Base-by-base conservation (phyloP, 2,888 invertebrate species). In the Hoplodrina ambigua region DNA sequence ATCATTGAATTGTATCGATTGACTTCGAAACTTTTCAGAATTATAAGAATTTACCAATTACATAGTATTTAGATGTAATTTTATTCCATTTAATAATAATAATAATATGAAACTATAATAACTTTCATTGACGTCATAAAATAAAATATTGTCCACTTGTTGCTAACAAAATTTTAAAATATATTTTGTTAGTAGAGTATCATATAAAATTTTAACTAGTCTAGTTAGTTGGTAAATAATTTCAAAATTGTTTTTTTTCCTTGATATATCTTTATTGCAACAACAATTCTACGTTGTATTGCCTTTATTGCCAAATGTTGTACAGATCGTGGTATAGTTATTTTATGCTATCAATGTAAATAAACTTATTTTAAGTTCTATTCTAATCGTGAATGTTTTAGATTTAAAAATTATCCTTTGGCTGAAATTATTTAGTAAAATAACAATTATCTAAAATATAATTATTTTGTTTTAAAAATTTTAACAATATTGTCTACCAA, bases 251-350 rank as follows among this genome's bases (percentile, higher is more conserved):
- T 72, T 72, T 77, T 72, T 77, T 81, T 80, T 77, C 56, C 76
- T 87, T 81, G 67, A 83, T 72, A 85, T 58, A 63, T 75, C 37
- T 66, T 59, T 67, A 54, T 63, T 63, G 57, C 57, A 61, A 79
- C 88, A 88, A 85, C 83, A 86, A 84, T 69, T 59, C 70, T 83
- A 72, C 73, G 75, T 77, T 80, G 65, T 83, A 80, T 75, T 66
- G 77, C 74, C 79, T 78, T 85, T 71, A 85, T 89, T 89, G 89
- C 87, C 90, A 90, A 91, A 89, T 91, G 54, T 81, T 85, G 91
- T 92, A 92, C 88, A 93, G 86, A 78, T 72, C 65, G 64, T 78
- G 69, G 68, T 79, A 71, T 81, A 79, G 69, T 85, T 90, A 88
- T 84, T 84, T 87, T 86, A 80, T 86, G 84, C 80, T 86, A 85